Evolutionary conservation across 2,113 vertebrate genomes (phyloP), one percentile per base, ranked within the genome.

Genomic region (Takifugu bimaculatus): DNA sequence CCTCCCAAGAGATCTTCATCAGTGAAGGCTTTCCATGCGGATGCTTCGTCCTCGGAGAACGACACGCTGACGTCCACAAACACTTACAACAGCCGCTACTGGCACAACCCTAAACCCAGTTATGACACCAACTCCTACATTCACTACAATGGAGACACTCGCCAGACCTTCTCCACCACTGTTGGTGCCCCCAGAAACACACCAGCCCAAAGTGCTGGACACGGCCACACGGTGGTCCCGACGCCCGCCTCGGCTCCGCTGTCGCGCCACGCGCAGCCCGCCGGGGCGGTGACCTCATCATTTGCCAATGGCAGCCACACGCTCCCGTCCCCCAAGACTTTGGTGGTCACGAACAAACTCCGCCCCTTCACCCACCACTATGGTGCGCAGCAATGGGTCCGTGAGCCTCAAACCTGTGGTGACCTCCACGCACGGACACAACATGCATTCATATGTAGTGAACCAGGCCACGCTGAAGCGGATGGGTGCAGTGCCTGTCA

Each of bases 1-100:
- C 96, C 96, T 0, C 97, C 97, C 9, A 98, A 98, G 86, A 92
- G 94, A 61, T 94, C 94, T 0, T 93, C 93, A 11, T 89, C 94
- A 0, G 80, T 90, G 48, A 98, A 98, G 89, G 95, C 93, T 3
- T 97, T 98, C 85, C 95, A 97, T 0, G 92, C 93, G 0, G 96
- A 98, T 0, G 93, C 94, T 0, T 97, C 97, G 3, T 99, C 95
- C 1, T 99, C 96, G 0, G 97, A 98, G 86, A 97, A 98, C 0
- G 95, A 98, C 88, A 99, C 96, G 0, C 84, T 99, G 62, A 98
- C 96, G 2, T 99, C 96, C 28, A 95, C 94, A 77, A 98, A 98
- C 88, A 96, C 96, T 43, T 97, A 94, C 87, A 96, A 95, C 90
- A 98, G 95, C 76, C 94, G 93, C 74, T 97, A 94, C 88, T 98